Evolutionary conservation across 2,888 invertebrate genomes (phyloP).

Genomic region (Ommatoiulus sabulosus): DNA sequence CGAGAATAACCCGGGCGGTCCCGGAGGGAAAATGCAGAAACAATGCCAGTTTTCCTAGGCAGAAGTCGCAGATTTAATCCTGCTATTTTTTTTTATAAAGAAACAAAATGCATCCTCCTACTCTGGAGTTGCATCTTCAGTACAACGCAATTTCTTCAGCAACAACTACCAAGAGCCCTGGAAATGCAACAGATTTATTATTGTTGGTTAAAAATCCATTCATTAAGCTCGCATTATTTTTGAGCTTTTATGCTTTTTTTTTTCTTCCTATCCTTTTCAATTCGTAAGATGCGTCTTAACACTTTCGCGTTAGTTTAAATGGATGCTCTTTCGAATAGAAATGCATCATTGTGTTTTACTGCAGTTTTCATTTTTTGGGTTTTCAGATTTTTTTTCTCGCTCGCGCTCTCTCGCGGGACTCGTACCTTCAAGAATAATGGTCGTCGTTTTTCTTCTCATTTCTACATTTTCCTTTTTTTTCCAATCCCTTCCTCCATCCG

Average conservation of each 20-base stretch:
- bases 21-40: neutral
- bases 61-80: neutral
- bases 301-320: neutral
- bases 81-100: neutral
- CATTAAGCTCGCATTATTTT: neutral
- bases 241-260: neutral
- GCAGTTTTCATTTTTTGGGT: neutral
- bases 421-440: conserved; percentile 12
- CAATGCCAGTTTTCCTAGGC: neutral
- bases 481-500: neutral
- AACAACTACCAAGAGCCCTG: neutral
- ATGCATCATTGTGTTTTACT: conserved; percentile 3
- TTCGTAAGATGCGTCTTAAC: neutral
- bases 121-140: neutral
- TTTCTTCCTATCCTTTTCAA: neutral
- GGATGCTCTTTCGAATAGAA: neutral
- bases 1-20: neutral
- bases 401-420: neutral
- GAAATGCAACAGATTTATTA: conserved; percentile 12
- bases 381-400: neutral
- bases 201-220: conserved; percentile 19
- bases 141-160: neutral
- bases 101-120: neutral
- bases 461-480: neutral
- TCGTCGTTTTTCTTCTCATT: neutral